Percentiles rank a stretch among this genome's conserved stretches.
These are phyloP conservation scores for Thaumetopoea pityocampa DNA, from an alignment of 1,140 invertebrate species.

Conservation along the genomic window DNA sequence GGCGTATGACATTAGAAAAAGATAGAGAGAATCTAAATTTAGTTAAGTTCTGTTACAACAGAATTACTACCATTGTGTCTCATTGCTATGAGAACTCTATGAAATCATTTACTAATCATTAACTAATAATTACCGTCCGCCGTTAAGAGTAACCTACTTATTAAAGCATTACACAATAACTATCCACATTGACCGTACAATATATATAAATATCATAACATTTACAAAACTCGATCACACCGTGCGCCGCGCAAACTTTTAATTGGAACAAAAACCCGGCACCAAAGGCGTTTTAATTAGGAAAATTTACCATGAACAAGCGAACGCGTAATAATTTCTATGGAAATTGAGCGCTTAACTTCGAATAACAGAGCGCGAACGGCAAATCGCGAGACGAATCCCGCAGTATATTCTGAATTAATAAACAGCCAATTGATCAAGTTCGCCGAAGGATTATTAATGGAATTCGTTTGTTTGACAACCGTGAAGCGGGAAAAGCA, in stretches of 20 bases:
- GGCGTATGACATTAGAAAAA: too few species aligned
- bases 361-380: constrained; percentile 42
- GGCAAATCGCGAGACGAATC: constrained; percentile 30
- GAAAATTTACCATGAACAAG: constrained; percentile 71
- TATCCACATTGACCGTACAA: neutral
- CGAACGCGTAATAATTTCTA: constrained; percentile 70
- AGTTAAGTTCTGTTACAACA: too few species aligned
- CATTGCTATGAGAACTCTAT: too few species aligned
- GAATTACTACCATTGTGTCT: too few species aligned
- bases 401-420: constrained; percentile 37
- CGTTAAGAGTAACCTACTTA: too few species aligned
- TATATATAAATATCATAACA: constrained; percentile 9
- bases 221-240: constrained; percentile 1
- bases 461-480: constrained; percentile 11
- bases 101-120: too few species aligned
- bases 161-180: constrained; percentile 1
- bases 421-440: constrained; percentile 39
- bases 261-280: constrained; percentile 68
- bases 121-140: too few species aligned
- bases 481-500: too few species aligned
- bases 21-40: too few species aligned
- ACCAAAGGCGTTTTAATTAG: constrained; percentile 72
- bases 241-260: constrained; percentile 50
- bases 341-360: constrained; percentile 71
- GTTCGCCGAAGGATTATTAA: constrained; percentile 25